Conservation (phyloP, 2,113 vertebrate species). For the Rhagologus leucostigma region DNA sequence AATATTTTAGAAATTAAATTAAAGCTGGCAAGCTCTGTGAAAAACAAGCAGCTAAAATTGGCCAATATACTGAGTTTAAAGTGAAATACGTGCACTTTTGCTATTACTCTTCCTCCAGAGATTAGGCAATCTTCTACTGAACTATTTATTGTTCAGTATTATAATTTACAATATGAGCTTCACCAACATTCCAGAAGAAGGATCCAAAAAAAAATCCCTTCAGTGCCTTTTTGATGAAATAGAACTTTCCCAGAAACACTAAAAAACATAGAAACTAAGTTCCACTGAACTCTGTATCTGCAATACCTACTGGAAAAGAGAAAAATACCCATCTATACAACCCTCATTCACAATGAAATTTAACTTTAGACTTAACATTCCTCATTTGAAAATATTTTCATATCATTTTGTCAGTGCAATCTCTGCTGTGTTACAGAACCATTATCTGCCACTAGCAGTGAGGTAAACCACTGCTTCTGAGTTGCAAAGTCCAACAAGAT, state of each 20-base stretch:
- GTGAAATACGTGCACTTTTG: background rate
- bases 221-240: background rate
- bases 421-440: background rate
- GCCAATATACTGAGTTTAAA: background rate
- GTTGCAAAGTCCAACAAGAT: background rate
- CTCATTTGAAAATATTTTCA: constrained; percentile 15
- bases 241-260: background rate
- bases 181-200: background rate
- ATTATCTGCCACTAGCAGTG: constrained; percentile 6
- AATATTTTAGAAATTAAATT: constrained; percentile 7
- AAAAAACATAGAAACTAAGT: background rate
- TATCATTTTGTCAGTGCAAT: background rate
- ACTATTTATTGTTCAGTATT: background rate
- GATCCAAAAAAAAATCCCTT: background rate
- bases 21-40: background rate
- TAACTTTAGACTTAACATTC: background rate
- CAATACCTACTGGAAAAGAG: background rate
- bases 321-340: background rate
- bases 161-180: background rate
- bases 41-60: background rate
- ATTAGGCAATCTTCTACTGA: background rate
- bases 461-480: constrained; percentile 9
- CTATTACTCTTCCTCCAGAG: background rate
- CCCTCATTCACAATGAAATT: background rate
- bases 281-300: background rate